A percentile compares a stretch with the other conserved stretches of the same genome.
phyloP scores from a whole-genome alignment of 2,888 invertebrate genomes.

The Hartigia nigra region DNA sequence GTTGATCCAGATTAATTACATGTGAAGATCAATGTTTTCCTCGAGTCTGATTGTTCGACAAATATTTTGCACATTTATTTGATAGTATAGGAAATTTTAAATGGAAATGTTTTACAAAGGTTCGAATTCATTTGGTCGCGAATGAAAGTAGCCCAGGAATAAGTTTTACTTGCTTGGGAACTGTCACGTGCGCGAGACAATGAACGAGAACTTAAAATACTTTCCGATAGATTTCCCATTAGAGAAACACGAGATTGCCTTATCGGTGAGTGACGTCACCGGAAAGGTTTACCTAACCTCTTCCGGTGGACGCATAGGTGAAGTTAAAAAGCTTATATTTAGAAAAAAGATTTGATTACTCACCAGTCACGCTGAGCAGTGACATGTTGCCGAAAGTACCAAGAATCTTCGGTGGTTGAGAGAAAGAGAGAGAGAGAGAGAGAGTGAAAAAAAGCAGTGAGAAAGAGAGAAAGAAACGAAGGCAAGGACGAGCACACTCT shows the following conservation, averaged over 20 bases:
- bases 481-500: neutral
- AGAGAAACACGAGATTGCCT: neutral
- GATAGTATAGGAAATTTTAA: neutral
- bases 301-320: neutral
- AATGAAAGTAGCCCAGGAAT: neutral
- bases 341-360: constrained; percentile 24
- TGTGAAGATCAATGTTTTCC: neutral
- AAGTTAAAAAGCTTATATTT: neutral
- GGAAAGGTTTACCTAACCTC: neutral
- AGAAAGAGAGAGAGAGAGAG: constrained; percentile 8
- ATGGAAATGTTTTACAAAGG: neutral
- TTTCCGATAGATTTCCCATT: neutral
- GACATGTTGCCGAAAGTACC: constrained; percentile 41
- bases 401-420: neutral
- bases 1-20: neutral
- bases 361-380: constrained; percentile 56
- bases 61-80: neutral
- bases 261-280: neutral
- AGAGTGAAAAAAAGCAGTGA: too few relatives aligned
- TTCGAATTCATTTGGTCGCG: neutral
- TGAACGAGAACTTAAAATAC: neutral
- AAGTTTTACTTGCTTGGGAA: neutral
- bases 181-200: neutral
- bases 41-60: neutral
- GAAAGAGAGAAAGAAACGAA: neutral